Evolutionary conservation across 2,113 vertebrate species (phyloP), one percentile per base, ranked within the genome.

Genomic region (Asarcornis scutulata): DNA sequence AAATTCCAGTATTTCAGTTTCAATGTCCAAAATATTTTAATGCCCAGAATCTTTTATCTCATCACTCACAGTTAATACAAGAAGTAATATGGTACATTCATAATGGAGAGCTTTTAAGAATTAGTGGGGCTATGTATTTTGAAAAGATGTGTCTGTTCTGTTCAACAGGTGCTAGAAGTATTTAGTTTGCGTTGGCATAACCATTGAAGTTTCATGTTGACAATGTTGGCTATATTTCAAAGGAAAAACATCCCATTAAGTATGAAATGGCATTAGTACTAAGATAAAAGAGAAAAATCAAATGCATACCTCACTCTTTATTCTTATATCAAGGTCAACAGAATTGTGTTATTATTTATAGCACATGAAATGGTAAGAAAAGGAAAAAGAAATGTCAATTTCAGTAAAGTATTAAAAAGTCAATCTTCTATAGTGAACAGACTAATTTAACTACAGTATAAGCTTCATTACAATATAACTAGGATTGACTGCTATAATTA

Each of bases 151-250:
- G 38, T 53, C 55, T 59, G 12, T 71, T 87, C 56, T 26, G 34
- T 72, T 76, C 66, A 88, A 82, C 80, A 91, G 71, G 75, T 91
- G 84, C 76, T 91, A 69, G 53, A 73, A 88, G 72, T 77, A 81
- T 13, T 81, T 88, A 31, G 55, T 67, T 85, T 59, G 17, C 79
- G 50, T 64, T 85, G 93, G 32, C 83, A 79, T 64, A 74, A 91
- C n/a, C 27, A 44, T 60, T 88, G 60, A 27, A 6, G 0, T 83
- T 83, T 83, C 67, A 71, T 78, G 73, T 74, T 79, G 46, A 78
- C 89, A 25, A 71, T 71, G 17, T 74, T 89, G 91, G 76, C 85
- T 86, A 1, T 71, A 66, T 88, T 91, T 91, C 81, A 79, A 66
- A 89, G 85, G 86, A 83, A 82, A 93, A 82, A 48, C 60, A 59